Percentiles rank a stretch among this genome's conserved stretches.
Conservation (phyloP, 37 sponge, comb jelly and placozoan genomes). For the Chondrilla cf. caribensis region DNA sequence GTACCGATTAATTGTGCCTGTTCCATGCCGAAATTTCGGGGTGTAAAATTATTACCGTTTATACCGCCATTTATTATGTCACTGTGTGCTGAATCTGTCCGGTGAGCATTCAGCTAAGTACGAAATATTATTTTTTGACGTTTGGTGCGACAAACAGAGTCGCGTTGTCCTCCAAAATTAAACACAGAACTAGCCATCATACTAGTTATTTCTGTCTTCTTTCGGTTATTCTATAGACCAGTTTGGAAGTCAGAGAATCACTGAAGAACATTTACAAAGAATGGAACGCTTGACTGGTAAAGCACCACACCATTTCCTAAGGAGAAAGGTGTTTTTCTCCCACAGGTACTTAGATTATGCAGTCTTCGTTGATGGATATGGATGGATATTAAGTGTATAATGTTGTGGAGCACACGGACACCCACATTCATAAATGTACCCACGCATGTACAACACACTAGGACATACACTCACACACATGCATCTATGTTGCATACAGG, state of each 20-base stretch:
- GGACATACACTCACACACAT: too few species aligned
- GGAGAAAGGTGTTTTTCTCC: constrained; percentile 82
- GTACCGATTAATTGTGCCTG: neutral
- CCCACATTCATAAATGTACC: neutral
- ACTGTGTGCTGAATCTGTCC: too few species aligned
- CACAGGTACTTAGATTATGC: constrained; percentile 51
- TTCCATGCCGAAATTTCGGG: neutral
- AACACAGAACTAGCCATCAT: too few species aligned
- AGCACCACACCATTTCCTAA: constrained; percentile 61
- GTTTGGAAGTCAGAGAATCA: constrained; percentile 71
- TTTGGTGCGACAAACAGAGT: too few species aligned
- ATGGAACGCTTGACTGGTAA: constrained; percentile 56
- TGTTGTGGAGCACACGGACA: neutral
- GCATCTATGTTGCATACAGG: too few species aligned
- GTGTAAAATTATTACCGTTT: neutral
- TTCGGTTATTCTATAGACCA: constrained; percentile 45
- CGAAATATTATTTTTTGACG: too few species aligned
- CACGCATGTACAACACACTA: neutral
- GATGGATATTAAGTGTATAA: too few species aligned
- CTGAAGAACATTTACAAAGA: constrained; percentile 34
- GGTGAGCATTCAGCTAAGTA: too few species aligned
- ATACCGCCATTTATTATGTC: too few species aligned
- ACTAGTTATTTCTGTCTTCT: too few species aligned
- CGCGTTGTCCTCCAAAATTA: too few species aligned
- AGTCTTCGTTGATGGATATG: neutral